Evolutionary conservation across 2,797 vertebrate species (phyloP).

Genomic region (Eulemur coronatus): DNA sequence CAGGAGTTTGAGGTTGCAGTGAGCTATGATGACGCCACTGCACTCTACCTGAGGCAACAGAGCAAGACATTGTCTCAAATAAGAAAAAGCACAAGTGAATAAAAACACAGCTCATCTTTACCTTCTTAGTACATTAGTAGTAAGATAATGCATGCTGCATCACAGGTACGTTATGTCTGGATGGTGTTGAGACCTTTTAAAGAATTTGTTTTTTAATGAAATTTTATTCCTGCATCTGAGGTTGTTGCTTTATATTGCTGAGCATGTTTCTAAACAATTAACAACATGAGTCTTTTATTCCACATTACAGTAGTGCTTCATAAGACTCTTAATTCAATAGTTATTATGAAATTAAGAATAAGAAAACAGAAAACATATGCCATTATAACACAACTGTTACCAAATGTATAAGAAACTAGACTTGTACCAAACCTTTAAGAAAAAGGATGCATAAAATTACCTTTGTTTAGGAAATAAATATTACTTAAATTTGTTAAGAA

Average conservation of each 20-base stretch:
- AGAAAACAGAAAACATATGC: neutral
- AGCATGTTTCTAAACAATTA: slow-evolving; percentile 43
- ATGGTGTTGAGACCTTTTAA: neutral
- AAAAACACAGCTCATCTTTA: slow-evolving; percentile 55
- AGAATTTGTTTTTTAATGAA: neutral
- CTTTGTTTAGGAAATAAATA: slow-evolving; percentile 35
- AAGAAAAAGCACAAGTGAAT: neutral
- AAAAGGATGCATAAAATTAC: slow-evolving; percentile 25
- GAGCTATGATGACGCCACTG: no score
- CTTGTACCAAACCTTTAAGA: slow-evolving; percentile 31
- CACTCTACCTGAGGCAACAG: no score
- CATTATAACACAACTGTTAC: slow-evolving; percentile 6
- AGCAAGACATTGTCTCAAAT: no score
- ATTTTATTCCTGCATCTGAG: slow-evolving; percentile 14
- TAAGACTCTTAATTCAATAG: slow-evolving; percentile 22
- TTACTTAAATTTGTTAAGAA: slow-evolving; percentile 16
- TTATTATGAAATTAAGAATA: slow-evolving; percentile 27
- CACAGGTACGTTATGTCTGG: slow-evolving; percentile 36
- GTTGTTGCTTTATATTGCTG: slow-evolving; percentile 1
- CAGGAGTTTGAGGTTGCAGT: no score
- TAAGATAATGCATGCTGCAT: slow-evolving; percentile 57
- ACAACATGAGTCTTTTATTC: neutral
- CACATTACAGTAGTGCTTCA: neutral
- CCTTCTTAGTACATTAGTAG: slow-evolving; percentile 54
- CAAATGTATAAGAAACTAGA: slow-evolving; percentile 13